phyloP scores from a whole-genome alignment of 2,113 vertebrate genomes.

The Pithys albifrons region DNA sequence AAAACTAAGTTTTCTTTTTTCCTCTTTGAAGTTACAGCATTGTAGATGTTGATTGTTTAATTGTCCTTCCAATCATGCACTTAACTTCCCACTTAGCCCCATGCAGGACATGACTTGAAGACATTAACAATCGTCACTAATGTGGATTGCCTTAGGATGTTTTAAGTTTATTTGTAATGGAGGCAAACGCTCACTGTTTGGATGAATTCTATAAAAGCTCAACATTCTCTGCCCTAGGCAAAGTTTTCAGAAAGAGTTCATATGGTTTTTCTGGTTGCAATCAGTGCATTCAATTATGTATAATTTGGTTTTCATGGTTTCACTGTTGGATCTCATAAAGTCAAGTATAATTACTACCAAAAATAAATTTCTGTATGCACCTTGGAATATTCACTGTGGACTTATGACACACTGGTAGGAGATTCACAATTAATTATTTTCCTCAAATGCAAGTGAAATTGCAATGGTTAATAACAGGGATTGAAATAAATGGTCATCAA shows the following conservation, averaged over 20 bases:
- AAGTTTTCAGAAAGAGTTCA: conserved; percentile 68
- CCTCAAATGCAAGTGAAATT: conserved; percentile 51
- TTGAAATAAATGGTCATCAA: conserved; percentile 49
- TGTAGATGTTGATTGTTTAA: conserved; percentile 64
- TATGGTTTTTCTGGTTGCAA: conserved; percentile 72
- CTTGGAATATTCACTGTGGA: conserved; percentile 37
- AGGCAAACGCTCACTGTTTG: conserved; percentile 60
- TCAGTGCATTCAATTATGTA: conserved; percentile 73
- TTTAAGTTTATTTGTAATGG: conserved; percentile 68
- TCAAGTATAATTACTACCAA: conserved; percentile 74
- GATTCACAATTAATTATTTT: conserved; percentile 61
- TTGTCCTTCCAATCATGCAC: conserved; percentile 50
- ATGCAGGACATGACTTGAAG: conserved; percentile 63
- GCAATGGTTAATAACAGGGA: conserved; percentile 60
- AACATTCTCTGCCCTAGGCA: conserved; percentile 68
- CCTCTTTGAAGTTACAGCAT: conserved; percentile 55
- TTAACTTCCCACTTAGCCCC: conserved; percentile 57
- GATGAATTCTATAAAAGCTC: conserved; percentile 70
- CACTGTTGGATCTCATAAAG: conserved; percentile 70
- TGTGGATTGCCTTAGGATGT: conserved; percentile 66
- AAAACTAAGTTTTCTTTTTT: conserved; percentile 30
- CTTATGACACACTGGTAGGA: conserved; percentile 51
- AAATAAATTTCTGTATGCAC: conserved; percentile 60
- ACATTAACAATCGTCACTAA: conserved; percentile 56
- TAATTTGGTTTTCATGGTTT: conserved; percentile 75